These are phyloP conservation scores for Larimichthys crocea DNA, from an alignment of 2,113 vertebrate genomes.

Conservation along the genomic window DNA sequence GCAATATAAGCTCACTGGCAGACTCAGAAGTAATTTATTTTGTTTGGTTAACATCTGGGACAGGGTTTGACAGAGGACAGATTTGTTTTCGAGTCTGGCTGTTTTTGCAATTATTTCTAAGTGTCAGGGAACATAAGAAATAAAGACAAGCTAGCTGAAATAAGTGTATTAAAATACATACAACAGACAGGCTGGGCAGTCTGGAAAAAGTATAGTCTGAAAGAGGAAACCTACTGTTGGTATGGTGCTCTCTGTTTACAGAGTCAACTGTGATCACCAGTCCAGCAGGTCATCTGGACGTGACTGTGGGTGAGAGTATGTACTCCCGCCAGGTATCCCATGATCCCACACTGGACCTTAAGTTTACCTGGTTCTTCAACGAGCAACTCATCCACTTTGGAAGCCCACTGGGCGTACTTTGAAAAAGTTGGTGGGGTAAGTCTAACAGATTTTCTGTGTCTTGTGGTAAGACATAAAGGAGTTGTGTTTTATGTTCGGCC, in stretches of 20 bases:
- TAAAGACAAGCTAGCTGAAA: neutral
- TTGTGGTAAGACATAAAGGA: neutral
- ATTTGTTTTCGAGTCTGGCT: conserved; percentile 26
- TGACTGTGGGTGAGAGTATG: conserved; percentile 95
- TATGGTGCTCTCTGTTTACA: conserved; percentile 59
- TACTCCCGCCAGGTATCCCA: conserved; percentile 95
- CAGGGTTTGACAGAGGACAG: conserved; percentile 14
- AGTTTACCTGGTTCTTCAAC: conserved; percentile 96
- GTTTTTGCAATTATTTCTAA: conserved; percentile 33
- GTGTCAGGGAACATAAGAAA: conserved; percentile 8
- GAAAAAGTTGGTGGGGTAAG: conserved; percentile 96
- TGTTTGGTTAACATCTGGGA: conserved; percentile 38
- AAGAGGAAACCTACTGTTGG: neutral
- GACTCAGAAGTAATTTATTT: conserved; percentile 57
- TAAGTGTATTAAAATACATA: neutral
- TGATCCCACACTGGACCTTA: conserved; percentile 92
- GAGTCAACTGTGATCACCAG: conserved; percentile 92
- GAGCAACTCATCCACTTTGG: conserved; percentile 93
- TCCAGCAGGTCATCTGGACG: conserved; percentile 92
- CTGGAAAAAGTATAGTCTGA: neutral
- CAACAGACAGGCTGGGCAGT: neutral
- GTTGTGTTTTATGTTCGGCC: too few species aligned
- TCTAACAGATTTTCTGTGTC: neutral
- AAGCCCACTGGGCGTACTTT: conserved; percentile 92
- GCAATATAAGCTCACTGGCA: conserved; percentile 31